Conservation (phyloP, 2,888 invertebrate genomes). For the Lamellibrachia columna region DNA sequence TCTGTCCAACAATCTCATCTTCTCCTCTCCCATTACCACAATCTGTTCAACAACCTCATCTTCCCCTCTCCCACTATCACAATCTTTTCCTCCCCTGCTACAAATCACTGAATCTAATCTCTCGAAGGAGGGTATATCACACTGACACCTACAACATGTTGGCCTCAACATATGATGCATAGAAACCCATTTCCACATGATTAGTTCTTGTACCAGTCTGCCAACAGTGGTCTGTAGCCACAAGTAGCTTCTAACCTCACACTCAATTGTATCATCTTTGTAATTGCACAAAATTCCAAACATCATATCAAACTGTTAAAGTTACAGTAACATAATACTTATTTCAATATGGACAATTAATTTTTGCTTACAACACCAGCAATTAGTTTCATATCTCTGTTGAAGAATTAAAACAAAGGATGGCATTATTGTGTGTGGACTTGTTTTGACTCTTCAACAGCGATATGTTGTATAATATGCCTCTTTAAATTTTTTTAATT, state of each 20-base stretch:
- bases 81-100: background rate
- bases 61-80: background rate
- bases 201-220: background rate
- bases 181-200: background rate
- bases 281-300: background rate
- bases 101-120: background rate
- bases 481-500: too few species aligned
- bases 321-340: background rate
- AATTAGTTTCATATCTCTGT: background rate
- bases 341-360: background rate
- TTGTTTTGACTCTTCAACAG: too few species aligned
- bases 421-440: too few species aligned
- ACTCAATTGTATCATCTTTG: background rate
- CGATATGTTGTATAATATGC: too few species aligned
- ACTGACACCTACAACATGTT: background rate
- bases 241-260: background rate
- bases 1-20: too few species aligned
- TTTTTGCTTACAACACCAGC: background rate
- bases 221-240: background rate
- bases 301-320: background rate
- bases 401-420: too few species aligned
- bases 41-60: too few species aligned
- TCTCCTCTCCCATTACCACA: too few species aligned
- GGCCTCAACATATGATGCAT: background rate
- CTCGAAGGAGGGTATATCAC: background rate